phyloP scores from a whole-genome alignment of 2,888 invertebrate genomes.

The Athripsodes cinereus region DNA sequence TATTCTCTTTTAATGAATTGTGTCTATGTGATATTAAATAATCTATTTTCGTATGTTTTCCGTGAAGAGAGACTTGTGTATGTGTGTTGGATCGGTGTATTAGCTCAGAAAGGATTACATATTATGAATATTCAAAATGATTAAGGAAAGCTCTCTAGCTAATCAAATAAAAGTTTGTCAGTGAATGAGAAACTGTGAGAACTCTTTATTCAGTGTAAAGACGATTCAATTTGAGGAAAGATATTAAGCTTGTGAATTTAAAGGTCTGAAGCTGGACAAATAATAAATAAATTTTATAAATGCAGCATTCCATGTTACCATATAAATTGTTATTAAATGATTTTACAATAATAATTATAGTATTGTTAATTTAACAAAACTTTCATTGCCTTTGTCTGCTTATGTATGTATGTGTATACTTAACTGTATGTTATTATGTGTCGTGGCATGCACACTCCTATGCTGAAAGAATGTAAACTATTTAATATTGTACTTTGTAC shows the following conservation, averaged over 20 bases:
- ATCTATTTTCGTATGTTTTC: too few relatives aligned
- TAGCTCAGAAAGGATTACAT: neutral
- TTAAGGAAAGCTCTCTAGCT: neutral
- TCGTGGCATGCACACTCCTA: too few relatives aligned
- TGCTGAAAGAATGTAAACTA: too few relatives aligned
- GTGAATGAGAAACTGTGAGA: conserved; percentile 4
- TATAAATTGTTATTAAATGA: neutral
- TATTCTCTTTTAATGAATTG: too few relatives aligned
- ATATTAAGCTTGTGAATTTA: too few relatives aligned
- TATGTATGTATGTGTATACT: neutral
- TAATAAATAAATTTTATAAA: conserved; percentile 6
- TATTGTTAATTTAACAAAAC: neutral
- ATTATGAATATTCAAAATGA: neutral
- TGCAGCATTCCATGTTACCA: conserved; percentile 24
- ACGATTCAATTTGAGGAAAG: too few relatives aligned
- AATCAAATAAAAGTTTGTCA: neutral
- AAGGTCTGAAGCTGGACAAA: neutral
- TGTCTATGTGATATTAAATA: too few relatives aligned
- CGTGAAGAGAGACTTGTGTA: too few relatives aligned
- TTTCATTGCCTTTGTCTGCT: conserved; percentile 5
- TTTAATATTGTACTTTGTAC: too few relatives aligned
- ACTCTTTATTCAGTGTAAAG: too few relatives aligned
- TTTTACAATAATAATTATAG: neutral
- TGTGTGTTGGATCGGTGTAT: too few relatives aligned
- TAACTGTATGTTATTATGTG: neutral